These are phyloP conservation scores for Bombylius discolor DNA, from an alignment of 2,888 invertebrate species.

Conservation along the genomic window DNA sequence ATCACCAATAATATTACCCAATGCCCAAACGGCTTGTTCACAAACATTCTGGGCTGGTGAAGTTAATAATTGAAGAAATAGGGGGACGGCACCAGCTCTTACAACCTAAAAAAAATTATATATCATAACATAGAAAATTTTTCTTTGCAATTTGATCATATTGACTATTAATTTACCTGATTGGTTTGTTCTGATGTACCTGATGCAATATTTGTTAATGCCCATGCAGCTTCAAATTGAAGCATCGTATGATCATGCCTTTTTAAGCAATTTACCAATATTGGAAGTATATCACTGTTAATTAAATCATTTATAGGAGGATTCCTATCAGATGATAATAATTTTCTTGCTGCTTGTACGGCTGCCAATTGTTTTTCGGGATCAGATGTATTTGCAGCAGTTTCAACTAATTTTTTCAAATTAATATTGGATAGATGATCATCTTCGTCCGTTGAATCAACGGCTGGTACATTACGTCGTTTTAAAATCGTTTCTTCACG, in stretches of 20 bases:
- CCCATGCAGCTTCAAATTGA: constrained; percentile 97
- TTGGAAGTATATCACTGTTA: constrained; percentile 84
- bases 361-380: constrained; percentile 75
- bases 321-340: constrained; percentile 93
- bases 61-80: constrained; percentile 79
- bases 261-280: constrained; percentile 80
- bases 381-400: constrained; percentile 68
- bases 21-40: constrained; percentile 98
- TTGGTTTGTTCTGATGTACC: constrained; percentile 87
- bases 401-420: constrained; percentile 70
- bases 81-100: constrained; percentile 86
- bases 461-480: constrained; percentile 83
- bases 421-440: constrained; percentile 60
- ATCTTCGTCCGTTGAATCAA: constrained; percentile 70
- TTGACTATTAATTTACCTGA: constrained; percentile 33
- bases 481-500: constrained; percentile 93
- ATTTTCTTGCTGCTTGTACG: constrained; percentile 88
- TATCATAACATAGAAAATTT: too few species aligned
- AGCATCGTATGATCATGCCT: constrained; percentile 75
- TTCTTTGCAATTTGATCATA: too few species aligned
- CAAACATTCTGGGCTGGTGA: constrained; percentile 95
- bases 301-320: constrained; percentile 97
- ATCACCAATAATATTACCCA: constrained; percentile 73
- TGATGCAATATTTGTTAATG: constrained; percentile 90
- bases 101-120: constrained; percentile 48